A percentile compares a stretch with the other conserved stretches of the same genome.
These are phyloP conservation scores for Colostygia pectinataria DNA, from an alignment of 2,888 invertebrate genomes.

Conservation along the genomic window DNA sequence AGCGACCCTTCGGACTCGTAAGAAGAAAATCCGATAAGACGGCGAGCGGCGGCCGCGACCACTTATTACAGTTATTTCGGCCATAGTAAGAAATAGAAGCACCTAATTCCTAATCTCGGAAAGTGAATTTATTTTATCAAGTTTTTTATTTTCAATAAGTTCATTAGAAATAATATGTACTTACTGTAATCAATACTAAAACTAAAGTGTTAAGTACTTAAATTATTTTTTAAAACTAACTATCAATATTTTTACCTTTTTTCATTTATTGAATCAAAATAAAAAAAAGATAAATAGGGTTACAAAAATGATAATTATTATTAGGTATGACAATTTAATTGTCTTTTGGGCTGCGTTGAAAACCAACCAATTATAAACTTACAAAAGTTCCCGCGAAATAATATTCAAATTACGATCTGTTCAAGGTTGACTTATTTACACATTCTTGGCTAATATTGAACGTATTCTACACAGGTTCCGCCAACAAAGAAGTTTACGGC, in stretches of 20 bases:
- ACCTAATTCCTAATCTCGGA: background rate
- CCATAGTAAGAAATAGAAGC: slow-evolving; percentile 2
- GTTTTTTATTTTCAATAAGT: too few species aligned
- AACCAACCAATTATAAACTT: slow-evolving; percentile 6
- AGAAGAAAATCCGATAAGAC: slow-evolving; percentile 20
- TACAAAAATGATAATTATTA: too few species aligned
- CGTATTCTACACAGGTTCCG: slow-evolving; percentile 38
- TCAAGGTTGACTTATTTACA: slow-evolving; percentile 7
- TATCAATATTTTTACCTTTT: too few species aligned
- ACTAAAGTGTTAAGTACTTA: too few species aligned
- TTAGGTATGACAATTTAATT: too few species aligned
- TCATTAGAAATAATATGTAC: too few species aligned
- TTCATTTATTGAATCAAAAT: too few species aligned
- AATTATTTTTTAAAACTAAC: too few species aligned
- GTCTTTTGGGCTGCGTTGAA: background rate
- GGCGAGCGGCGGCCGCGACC: background rate
- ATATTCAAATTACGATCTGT: slow-evolving; percentile 18
- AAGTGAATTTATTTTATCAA: too few species aligned
- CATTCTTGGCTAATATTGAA: slow-evolving; percentile 21
- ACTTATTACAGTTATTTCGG: slow-evolving; percentile 9
- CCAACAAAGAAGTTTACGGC: slow-evolving; percentile 37
- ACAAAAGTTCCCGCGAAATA: background rate
- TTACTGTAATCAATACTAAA: too few species aligned
- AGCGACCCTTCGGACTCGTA: slow-evolving; percentile 8
- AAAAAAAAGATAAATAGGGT: too few species aligned